Evolutionary conservation across 2,888 invertebrate genomes (phyloP), one percentile per base, ranked within the genome.

Genomic region (Drosophila bunnanda): DNA sequence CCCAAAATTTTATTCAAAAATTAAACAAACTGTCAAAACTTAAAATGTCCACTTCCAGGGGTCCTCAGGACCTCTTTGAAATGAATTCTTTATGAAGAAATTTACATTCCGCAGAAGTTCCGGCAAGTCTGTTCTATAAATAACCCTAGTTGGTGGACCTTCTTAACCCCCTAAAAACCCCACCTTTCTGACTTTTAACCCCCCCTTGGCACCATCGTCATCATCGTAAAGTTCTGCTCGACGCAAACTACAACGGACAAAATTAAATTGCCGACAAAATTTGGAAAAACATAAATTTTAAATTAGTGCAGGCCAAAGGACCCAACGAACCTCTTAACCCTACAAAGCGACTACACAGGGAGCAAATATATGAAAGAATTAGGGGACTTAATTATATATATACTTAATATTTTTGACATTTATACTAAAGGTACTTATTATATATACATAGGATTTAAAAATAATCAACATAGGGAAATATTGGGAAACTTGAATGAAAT

Each of bases 221-320:
- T 59, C 48, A 52, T 46, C 62, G 55, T 72, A 75, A 67, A 75
- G 22, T 64, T 79, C 59, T 59, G 44, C 17, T 15, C 30, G 32
- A 17, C 36, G 61, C 55, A 77, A 80, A 67, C 58, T 66, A 69
- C 65, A 58, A 50, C 46, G 41, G 68, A 43, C 59, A 52, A 74
- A 74, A 69, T 68, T 57, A 71, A 82, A 82, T 71, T 71, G 66
- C 55, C 70, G 71, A 61, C 70, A 48, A 71, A 73, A 79, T 72
- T 65, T 68, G 55, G 58, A 66, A 80, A 82, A 82, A 76, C 85
- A 87, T 82, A 75, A 82, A 87, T 87, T 79, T 82, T 75, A 83
- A 82, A 82, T 83, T 81, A 79, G 74, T 65, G 55, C 55, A 55
- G 68, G 69, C 34, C 48, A 79, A 61, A 43, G 68, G 48, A 68